A percentile compares a stretch with the other conserved stretches of the same genome.
Evolutionary conservation across 2,888 invertebrate genomes (phyloP).

Genomic region (Euplagia quadripunctaria): DNA sequence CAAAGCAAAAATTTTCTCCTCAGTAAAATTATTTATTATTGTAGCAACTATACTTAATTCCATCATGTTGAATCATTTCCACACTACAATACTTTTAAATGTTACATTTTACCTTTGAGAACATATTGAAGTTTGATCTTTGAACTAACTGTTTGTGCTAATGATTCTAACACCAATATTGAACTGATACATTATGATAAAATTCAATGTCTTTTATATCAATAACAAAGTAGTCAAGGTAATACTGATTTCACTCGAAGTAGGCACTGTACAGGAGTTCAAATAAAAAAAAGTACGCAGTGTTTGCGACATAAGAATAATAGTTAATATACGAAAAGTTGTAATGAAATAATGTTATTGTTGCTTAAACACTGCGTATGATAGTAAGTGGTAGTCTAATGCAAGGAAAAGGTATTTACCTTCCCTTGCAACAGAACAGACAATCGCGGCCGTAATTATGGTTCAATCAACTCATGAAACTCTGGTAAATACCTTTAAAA

Average conservation of each 20-base stretch:
- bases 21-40: no score
- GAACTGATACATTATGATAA: constrained; percentile 73
- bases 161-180: constrained; percentile 60
- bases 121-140: constrained; percentile 66
- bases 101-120: constrained; percentile 70
- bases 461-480: no score
- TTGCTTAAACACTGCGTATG: not conserved
- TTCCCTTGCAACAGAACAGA: not conserved
- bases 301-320: constrained; percentile 56
- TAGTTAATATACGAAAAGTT: not conserved
- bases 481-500: no score
- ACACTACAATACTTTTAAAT: constrained; percentile 35
- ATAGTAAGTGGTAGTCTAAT: not conserved
- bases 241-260: constrained; percentile 79
- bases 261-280: constrained; percentile 52
- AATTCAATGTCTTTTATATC: constrained; percentile 80
- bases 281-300: constrained; percentile 65
- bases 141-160: constrained; percentile 57
- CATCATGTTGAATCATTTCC: constrained; percentile 54
- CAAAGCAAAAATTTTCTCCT: no score
- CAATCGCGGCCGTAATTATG: not conserved
- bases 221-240: constrained; percentile 77
- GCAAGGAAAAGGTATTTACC: not conserved
- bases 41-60: not conserved
- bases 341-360: not conserved